Evolutionary conservation across 2,797 vertebrate genomes (phyloP), one percentile per base, ranked within the genome.

Genomic region (Podarcis siculus): DNA sequence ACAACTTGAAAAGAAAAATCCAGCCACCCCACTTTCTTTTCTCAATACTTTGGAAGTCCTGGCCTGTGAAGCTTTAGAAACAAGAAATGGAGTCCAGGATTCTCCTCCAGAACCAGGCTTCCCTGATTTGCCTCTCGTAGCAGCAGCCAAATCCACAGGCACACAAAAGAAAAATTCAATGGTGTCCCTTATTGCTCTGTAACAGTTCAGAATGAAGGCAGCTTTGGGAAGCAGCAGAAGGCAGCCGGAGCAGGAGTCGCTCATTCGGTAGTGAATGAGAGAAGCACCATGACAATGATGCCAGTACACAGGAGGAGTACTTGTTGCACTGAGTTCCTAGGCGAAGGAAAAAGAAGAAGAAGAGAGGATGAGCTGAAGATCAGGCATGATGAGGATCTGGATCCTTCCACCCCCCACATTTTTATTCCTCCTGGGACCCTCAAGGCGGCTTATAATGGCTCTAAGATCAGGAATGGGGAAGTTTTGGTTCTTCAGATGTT

Each of bases 301-400:
- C 99, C 98, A 7, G 95, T 95, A 95, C 98, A 97, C 76, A 99
- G 97, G 93, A 99, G 97, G 69, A 99, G 95, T 87, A 99, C 97
- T 92, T 99, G 99, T 91, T 98, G 94, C 37, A 99, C 77, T 35
- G 98, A 99, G 89, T 98, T 98, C 95, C 99, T 99, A 95, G 25
- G 19, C 58, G 25, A 67, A 86, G 91, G 87, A 95, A 95, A 69
- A 89, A 32, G 93, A 91, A 10, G 82, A 82, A 37, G 92, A 25
- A 83, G 83, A 80, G 35, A 49, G 83, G 9, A 27, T 90, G 94
- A 84, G 42, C 89, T 69, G 3, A 90, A 61, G 67, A n/a, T 79
- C 25, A 0, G 87, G 30, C 91, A 9, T 71, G 78, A 77, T 8
- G 19, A 32, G 13, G 9, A 8, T 73, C 5, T 23, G 72, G 35